Evolutionary conservation across 2,113 vertebrate species (phyloP), one percentile per base, ranked within the genome.

Genomic region (Sarotherodon lohbergeri): DNA sequence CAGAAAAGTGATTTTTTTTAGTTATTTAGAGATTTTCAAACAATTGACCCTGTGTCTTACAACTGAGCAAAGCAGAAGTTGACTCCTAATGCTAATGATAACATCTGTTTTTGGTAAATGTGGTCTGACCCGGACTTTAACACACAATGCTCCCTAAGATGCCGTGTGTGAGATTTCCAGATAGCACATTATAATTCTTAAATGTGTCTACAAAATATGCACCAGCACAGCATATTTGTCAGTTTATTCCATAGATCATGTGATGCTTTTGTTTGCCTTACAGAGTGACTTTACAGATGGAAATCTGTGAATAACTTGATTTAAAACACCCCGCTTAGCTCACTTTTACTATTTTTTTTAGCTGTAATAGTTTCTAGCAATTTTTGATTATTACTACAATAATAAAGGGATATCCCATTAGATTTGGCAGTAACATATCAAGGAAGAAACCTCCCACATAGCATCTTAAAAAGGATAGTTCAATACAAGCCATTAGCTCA

Each of bases 371-470:
- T 48, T 48, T 76, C 68, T 76, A 48, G 68, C 14, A 76, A 76
- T 29, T 46, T 82, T 86, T 19, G 50, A 78, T 88, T 92, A 93
- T 92, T 94, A 88, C 84, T 92, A 39, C 86, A 86, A 88, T 91
- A 82, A 91, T 92, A 93, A 92, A 89, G 88, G 34, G 61, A 57
- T 88, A 85, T 80, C 89, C 56, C 19, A 39, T 17, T 68, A 90
- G 17, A 92, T 89, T 90, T 94, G 93, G 81, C 86, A 91, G 88
- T 89, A 85, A 91, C 71, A 59, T 22, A 79, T 84, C 22, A 29
- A 34, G 34, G 13, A 63, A 36, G 46, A 88, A 87, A 71, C 32
- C 84, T 84, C 83, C 90, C 93, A 95, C 92, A 87, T 84, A 92
- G 91, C 91, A 93, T 93, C 89, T 93, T 83, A 57, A 90, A 80